Percentiles rank a stretch among this genome's conserved stretches.
phyloP scores from a whole-genome alignment of 1,140 invertebrate genomes.

The Polyergus mexicanus region DNA sequence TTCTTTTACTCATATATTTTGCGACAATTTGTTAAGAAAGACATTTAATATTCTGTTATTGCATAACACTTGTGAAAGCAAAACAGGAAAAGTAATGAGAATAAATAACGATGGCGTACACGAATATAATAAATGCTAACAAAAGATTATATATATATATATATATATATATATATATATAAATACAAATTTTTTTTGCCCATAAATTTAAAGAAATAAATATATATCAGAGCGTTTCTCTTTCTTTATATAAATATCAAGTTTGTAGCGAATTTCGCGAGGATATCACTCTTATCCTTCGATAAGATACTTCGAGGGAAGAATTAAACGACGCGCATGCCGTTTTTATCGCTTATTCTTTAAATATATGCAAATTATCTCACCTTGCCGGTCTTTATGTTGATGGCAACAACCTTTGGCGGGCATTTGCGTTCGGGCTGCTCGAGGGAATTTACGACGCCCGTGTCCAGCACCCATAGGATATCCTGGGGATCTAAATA shows the following conservation, averaged over 20 bases:
- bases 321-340: not conserved
- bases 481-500: constrained; percentile 87
- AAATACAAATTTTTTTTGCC: not conserved
- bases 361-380: not conserved
- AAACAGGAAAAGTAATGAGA: not conserved
- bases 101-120: not conserved
- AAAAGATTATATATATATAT: not conserved
- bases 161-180: constrained; percentile 9
- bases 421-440: constrained; percentile 86
- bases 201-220: not conserved
- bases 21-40: not conserved
- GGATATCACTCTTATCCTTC: not conserved
- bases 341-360: not conserved
- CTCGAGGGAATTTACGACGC: constrained; percentile 87
- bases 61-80: constrained; percentile 7
- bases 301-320: not conserved
- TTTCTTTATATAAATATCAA: not conserved
- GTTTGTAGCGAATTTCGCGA: not conserved
- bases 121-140: not conserved
- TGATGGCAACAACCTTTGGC: constrained; percentile 88
- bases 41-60: not conserved
- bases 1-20: constrained; percentile 2
- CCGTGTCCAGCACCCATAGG: constrained; percentile 89
- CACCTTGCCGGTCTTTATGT: constrained; percentile 86
- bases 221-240: not conserved